phyloP scores from a whole-genome alignment of 2,113 vertebrate genomes.

The Sisor rabdophorus region DNA sequence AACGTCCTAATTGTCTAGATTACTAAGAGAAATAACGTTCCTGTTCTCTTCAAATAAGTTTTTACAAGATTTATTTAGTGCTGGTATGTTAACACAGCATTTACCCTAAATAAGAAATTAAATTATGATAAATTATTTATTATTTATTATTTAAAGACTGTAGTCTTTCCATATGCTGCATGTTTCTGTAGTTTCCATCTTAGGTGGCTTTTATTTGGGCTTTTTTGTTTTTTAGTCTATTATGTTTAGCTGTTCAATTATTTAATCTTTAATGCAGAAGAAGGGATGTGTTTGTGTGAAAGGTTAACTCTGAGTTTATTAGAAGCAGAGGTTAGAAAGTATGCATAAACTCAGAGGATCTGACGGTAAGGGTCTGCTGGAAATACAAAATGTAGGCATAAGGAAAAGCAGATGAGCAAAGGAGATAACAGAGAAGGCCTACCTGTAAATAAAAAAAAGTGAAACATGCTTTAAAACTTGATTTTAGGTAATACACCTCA shows the following conservation, averaged over 20 bases:
- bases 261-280: conserved; percentile 28
- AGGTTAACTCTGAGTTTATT: conserved; percentile 54
- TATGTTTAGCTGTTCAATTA: conserved; percentile 24
- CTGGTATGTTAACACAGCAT: not conserved
- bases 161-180: conserved; percentile 9
- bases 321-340: conserved; percentile 51
- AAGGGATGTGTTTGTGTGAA: conserved; percentile 41
- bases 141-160: conserved; percentile 24
- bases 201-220: conserved; percentile 25
- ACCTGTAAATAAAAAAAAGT: conserved; percentile 36
- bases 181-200: conserved; percentile 30
- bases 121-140: conserved; percentile 25
- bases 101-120: conserved; percentile 6
- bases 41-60: not conserved
- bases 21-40: no score
- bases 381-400: conserved; percentile 28
- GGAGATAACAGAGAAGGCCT: conserved; percentile 25
- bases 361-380: conserved; percentile 42
- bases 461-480: conserved; percentile 29
- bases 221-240: conserved; percentile 32
- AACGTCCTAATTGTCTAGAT: not conserved
- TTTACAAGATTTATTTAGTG: conserved; percentile 14
- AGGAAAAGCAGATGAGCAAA: conserved; percentile 16
- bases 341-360: conserved; percentile 36
- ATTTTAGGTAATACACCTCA: conserved; percentile 40